Evolutionary conservation across 2,888 invertebrate genomes (phyloP).

Genomic region (Dendrolimus houi): DNA sequence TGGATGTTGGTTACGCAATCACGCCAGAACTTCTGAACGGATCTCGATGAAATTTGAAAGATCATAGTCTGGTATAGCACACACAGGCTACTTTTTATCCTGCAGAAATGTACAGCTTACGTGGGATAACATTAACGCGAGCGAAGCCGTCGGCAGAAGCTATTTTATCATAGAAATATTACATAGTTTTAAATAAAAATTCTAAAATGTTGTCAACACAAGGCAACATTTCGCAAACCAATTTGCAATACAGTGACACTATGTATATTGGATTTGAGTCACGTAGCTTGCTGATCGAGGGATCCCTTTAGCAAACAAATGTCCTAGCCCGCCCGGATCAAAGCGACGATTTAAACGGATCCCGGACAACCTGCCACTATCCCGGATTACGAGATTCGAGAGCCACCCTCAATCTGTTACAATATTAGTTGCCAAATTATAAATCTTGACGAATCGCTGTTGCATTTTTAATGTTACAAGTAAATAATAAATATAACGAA

Average conservation of each 20-base stretch:
- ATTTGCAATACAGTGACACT: not conserved
- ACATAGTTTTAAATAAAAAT: not conserved
- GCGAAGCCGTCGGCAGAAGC: no score
- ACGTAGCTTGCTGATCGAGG: slow-evolving; percentile 38
- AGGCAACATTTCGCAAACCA: not conserved
- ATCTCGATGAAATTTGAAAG: no score
- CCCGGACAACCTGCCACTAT: slow-evolving; percentile 30
- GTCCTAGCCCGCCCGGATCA: slow-evolving; percentile 41
- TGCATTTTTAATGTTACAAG: no score
- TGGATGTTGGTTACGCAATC: no score
- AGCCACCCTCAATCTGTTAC: slow-evolving; percentile 51
- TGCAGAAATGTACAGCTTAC: not conserved
- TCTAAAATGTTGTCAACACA: not conserved
- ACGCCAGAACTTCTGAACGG: no score
- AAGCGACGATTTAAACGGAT: slow-evolving; percentile 58
- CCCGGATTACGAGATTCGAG: slow-evolving; percentile 27
- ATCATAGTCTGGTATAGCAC: slow-evolving; percentile 6
- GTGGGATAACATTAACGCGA: no score
- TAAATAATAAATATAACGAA: no score
- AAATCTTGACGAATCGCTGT: not conserved
- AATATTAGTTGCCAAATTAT: slow-evolving; percentile 19
- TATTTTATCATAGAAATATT: not conserved
- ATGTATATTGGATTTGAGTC: slow-evolving; percentile 34
- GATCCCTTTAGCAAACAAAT: slow-evolving; percentile 70
- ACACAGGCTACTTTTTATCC: not conserved